These are phyloP conservation scores for Selene dorsalis DNA, from an alignment of 2,797 vertebrate species.

Conservation along the genomic window DNA sequence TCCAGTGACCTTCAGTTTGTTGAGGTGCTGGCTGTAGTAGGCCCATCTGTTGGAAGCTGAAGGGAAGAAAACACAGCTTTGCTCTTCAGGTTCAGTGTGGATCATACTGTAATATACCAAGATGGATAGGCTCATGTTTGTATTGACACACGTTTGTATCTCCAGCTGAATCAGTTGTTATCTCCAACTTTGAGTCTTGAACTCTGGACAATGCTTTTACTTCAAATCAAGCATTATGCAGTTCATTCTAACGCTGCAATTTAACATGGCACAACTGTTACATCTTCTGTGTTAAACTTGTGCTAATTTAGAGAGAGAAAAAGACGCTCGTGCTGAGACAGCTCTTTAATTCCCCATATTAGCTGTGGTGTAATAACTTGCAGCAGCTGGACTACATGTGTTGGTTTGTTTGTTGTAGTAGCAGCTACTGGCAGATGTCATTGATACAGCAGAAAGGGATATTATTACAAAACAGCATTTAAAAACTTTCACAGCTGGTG, in stretches of 20 bases:
- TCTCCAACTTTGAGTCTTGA: neutral
- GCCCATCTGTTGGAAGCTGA: constrained; percentile 74
- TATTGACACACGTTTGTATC: neutral
- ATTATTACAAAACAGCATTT: constrained; percentile 39
- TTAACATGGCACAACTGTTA: neutral
- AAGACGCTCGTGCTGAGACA: neutral
- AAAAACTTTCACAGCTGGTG: constrained; percentile 18
- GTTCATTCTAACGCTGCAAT: neutral
- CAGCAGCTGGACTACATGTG: constrained; percentile 2
- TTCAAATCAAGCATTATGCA: neutral
- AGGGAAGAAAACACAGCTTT: constrained; percentile 23
- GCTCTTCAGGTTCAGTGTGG: constrained; percentile 21
- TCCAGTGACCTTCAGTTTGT: constrained; percentile 84
- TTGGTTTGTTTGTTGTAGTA: constrained; percentile 9
- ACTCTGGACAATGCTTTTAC: neutral
- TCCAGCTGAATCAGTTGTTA: no score
- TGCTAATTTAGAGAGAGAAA: neutral
- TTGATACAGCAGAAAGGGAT: constrained; percentile 5
- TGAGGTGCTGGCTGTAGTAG: constrained; percentile 77
- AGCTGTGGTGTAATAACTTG: neutral
- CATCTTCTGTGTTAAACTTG: neutral
- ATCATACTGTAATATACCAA: neutral
- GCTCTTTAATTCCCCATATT: neutral
- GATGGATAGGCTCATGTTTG: neutral
- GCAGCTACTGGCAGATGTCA: constrained; percentile 27